Evolutionary conservation across 2,113 vertebrate species (phyloP).

Genomic region (Hydropotes inermis): DNA sequence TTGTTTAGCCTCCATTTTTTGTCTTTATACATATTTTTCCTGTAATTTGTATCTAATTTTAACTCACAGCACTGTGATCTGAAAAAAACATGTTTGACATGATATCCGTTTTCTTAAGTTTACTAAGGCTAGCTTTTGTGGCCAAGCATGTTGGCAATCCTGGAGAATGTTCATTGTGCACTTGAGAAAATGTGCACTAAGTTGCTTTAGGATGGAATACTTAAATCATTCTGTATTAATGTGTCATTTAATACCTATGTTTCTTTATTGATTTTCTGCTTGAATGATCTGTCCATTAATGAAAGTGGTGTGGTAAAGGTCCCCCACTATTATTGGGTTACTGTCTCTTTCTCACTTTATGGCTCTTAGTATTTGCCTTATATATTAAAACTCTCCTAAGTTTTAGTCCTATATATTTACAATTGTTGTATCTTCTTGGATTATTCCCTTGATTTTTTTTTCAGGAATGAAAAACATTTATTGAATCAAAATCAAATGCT

Average conservation of each 20-base stretch:
- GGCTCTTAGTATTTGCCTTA: not conserved
- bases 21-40: not conserved
- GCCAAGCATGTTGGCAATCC: not conserved
- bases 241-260: not conserved
- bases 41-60: not conserved
- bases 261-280: not conserved
- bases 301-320: not conserved
- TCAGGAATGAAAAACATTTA: conserved; percentile 84
- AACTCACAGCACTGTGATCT: not conserved
- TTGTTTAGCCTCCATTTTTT: not conserved
- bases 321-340: not conserved
- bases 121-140: not conserved
- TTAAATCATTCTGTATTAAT: not conserved
- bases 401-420: not conserved
- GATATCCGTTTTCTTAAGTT: not conserved
- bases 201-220: not conserved
- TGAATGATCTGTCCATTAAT: not conserved
- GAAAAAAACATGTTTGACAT: not conserved
- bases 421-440: not conserved
- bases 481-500: conserved; percentile 86
- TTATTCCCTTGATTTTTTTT: not conserved
- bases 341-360: not conserved
- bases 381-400: not conserved
- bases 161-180: not conserved
- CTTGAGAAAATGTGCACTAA: not conserved